Conservation (phyloP, 2,797 vertebrate genomes). For the Pangasius macronema region DNA sequence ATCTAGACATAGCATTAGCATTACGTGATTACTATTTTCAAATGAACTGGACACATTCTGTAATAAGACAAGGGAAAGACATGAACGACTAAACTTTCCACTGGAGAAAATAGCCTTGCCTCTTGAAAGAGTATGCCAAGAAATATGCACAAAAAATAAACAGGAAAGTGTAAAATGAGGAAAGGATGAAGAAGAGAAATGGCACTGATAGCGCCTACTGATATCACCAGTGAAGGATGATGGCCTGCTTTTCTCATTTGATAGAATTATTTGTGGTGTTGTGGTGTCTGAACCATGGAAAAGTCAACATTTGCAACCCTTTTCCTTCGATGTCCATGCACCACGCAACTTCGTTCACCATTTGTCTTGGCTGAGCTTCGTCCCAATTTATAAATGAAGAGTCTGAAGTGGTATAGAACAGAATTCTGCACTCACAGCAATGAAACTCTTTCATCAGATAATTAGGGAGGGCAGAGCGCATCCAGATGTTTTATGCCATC, state of each 20-base stretch:
- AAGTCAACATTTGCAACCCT: conserved; percentile 56
- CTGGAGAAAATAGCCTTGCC: background rate
- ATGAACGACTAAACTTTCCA: background rate
- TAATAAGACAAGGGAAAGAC: background rate
- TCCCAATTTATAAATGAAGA: conserved; percentile 41
- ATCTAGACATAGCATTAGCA: background rate
- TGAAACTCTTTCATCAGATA: conserved; percentile 61
- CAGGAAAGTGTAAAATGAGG: conserved; percentile 5
- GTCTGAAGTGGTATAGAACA: conserved; percentile 25
- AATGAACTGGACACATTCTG: conserved; percentile 3
- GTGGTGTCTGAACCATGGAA: conserved; percentile 49
- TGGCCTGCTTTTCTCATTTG: conserved; percentile 50
- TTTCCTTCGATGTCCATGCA: conserved; percentile 49
- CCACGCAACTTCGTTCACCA: conserved; percentile 37
- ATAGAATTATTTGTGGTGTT: conserved; percentile 58
- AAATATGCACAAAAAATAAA: background rate
- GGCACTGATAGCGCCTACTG: conserved; percentile 48
- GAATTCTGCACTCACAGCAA: conserved; percentile 55
- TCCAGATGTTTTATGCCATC: conserved; percentile 59
- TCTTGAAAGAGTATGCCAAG: conserved; percentile 1
- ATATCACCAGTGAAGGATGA: conserved; percentile 28
- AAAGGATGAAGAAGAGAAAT: conserved; percentile 23
- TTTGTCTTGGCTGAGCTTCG: conserved; percentile 32
- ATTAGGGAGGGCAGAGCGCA: conserved; percentile 61
- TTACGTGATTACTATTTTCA: background rate